These are phyloP conservation scores for Drosophila borborema DNA, from an alignment of 2,888 invertebrate species.

Conservation along the genomic window DNA sequence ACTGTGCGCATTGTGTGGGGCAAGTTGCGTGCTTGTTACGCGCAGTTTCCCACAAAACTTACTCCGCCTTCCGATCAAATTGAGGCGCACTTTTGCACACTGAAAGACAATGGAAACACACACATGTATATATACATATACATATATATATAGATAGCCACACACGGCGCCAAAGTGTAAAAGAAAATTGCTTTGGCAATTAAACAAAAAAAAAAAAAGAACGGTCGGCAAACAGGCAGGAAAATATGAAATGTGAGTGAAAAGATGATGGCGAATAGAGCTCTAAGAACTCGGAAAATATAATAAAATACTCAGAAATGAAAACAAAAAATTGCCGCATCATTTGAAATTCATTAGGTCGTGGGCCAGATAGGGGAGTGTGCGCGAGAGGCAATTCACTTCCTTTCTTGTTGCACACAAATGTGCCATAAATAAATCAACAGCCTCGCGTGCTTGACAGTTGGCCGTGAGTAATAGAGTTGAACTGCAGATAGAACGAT, in stretches of 20 bases:
- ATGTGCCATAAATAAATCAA: slow-evolving; percentile 73
- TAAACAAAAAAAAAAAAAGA: slow-evolving; percentile 66
- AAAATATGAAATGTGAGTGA: slow-evolving; percentile 45
- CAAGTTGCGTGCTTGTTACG: slow-evolving; percentile 56
- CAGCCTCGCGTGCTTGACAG: slow-evolving; percentile 73
- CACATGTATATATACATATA: slow-evolving; percentile 18
- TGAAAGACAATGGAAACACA: slow-evolving; percentile 52
- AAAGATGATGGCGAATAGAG: slow-evolving; percentile 54
- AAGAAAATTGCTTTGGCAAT: slow-evolving; percentile 70
- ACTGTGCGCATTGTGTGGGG: slow-evolving; percentile 35
- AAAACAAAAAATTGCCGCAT: slow-evolving; percentile 67
- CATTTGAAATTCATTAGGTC: slow-evolving; percentile 78
- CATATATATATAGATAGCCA: slow-evolving; percentile 26
- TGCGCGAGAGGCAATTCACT: slow-evolving; percentile 42
- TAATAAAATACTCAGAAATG: slow-evolving; percentile 26
- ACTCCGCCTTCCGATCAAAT: slow-evolving; percentile 48
- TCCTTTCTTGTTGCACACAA: slow-evolving; percentile 54
- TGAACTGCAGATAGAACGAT: slow-evolving; percentile 19
- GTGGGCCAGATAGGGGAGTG: slow-evolving; percentile 49
- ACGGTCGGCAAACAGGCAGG: slow-evolving; percentile 54
- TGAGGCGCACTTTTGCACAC: slow-evolving; percentile 57
- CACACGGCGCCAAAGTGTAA: slow-evolving; percentile 60
- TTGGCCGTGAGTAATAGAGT: slow-evolving; percentile 57
- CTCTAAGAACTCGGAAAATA: slow-evolving; percentile 34
- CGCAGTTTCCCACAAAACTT: slow-evolving; percentile 57